Percentiles rank a stretch among this genome's conserved stretches.
These are phyloP conservation scores for Napeogenes inachia DNA, from an alignment of 2,888 invertebrate species.

Conservation along the genomic window DNA sequence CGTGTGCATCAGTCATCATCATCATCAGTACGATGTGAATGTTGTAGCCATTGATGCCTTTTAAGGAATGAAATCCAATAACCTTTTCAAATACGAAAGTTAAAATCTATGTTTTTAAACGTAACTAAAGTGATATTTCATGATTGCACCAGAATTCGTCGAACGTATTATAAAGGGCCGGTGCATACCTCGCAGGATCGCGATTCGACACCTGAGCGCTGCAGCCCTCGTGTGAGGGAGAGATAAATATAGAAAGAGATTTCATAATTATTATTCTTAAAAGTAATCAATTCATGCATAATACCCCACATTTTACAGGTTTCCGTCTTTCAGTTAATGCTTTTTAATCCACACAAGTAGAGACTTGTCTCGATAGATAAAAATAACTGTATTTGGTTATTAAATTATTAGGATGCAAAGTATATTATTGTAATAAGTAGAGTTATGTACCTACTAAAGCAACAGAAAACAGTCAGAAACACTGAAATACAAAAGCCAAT, in stretches of 20 bases:
- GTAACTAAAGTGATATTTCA: neutral
- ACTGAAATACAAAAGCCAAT: slow-evolving; percentile 27
- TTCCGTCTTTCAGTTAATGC: neutral
- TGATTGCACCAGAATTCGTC: slow-evolving; percentile 32
- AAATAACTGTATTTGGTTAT: too few relatives aligned
- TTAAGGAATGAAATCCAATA: too few relatives aligned
- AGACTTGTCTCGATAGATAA: neutral
- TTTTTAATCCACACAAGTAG: slow-evolving; percentile 3
- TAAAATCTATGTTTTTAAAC: neutral
- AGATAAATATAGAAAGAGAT: slow-evolving; percentile 24
- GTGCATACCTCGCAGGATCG: slow-evolving; percentile 55
- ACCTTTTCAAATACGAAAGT: too few relatives aligned
- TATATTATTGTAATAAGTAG: too few relatives aligned
- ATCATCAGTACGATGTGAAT: too few relatives aligned
- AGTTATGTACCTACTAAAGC: too few relatives aligned
- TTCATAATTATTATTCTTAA: neutral
- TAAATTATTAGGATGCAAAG: too few relatives aligned
- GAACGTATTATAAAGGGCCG: slow-evolving; percentile 44
- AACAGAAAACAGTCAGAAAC: too few relatives aligned
- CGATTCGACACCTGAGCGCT: slow-evolving; percentile 76
- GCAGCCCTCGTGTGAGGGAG: slow-evolving; percentile 58
- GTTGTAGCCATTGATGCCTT: too few relatives aligned
- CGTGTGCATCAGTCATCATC: too few relatives aligned
- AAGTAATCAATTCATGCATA: too few relatives aligned
- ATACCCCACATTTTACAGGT: too few relatives aligned